Percentiles rank a stretch among this genome's conserved stretches.
phyloP scores from a whole-genome alignment of 2,113 vertebrate species.

The Microtus ochrogaster region DNA sequence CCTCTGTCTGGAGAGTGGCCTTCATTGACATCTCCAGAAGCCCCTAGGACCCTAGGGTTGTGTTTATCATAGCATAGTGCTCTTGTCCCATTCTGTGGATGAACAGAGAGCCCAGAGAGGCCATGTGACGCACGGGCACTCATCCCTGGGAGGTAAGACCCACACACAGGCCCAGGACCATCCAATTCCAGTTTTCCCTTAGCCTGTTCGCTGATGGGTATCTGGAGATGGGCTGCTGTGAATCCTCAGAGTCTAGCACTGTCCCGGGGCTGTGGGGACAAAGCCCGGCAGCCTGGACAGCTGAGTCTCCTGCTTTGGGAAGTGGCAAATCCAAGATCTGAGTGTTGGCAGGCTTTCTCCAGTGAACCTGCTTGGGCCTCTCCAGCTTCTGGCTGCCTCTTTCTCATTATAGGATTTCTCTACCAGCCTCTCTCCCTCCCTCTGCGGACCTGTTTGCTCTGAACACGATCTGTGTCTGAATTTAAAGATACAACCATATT shows the following conservation, averaged over 20 bases:
- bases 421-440: neutral
- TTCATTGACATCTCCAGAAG: neutral
- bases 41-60: neutral
- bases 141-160: neutral
- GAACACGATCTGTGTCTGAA: neutral
- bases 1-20: neutral
- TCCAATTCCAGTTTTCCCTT: neutral
- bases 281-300: neutral
- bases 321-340: neutral
- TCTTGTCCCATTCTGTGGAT: neutral
- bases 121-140: neutral
- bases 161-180: neutral
- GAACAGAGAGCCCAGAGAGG: neutral
- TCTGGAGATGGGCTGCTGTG: too few species aligned
- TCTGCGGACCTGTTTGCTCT: neutral
- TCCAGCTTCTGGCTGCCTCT: too few species aligned
- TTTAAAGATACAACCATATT: neutral
- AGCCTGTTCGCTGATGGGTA: neutral
- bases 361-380: neutral
- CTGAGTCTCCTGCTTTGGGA: neutral
- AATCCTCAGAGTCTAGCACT: too few species aligned
- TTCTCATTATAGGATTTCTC: rapidly evolving
- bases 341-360: neutral
- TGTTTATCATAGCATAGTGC: rapidly evolving
- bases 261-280: too few species aligned